A percentile compares a stretch with the other conserved stretches of the same genome.
These are phyloP conservation scores for Mormyrops attenuatus DNA, from an alignment of 2,797 vertebrate genomes.

Conservation along the genomic window DNA sequence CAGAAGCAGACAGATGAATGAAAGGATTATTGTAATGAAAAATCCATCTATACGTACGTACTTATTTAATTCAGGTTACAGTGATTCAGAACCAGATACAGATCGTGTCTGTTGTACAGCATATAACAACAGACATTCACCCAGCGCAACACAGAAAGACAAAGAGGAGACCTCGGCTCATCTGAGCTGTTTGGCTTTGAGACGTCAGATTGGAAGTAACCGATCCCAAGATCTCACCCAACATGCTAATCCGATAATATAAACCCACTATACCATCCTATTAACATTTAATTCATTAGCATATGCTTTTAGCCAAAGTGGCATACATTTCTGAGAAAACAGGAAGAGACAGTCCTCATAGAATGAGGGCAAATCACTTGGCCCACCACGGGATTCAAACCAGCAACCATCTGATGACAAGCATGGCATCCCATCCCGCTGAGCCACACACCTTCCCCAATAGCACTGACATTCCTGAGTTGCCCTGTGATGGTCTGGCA, in stretches of 20 bases:
- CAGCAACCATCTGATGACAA: neutral
- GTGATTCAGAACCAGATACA: neutral
- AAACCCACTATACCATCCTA: neutral
- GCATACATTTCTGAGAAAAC: neutral
- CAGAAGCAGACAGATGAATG: neutral
- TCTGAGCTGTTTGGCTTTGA: neutral
- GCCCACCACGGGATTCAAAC: neutral
- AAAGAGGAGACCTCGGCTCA: neutral
- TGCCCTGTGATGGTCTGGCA: neutral
- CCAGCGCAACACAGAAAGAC: neutral
- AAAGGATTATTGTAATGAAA: neutral
- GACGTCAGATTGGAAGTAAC: neutral
- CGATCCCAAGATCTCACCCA: neutral
- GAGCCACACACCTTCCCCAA: neutral
- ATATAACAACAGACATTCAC: neutral
- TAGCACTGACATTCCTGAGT: neutral
- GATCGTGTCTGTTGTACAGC: neutral
- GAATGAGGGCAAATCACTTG: neutral
- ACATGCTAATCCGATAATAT: neutral
- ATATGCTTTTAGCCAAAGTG: neutral
- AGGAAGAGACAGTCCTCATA: neutral
- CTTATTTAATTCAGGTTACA: neutral
- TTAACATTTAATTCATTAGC: neutral
- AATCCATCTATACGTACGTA: neutral
- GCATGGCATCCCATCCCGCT: neutral